A percentile compares a stretch with the other conserved stretches of the same genome.
Evolutionary conservation across 2,888 invertebrate species (phyloP).

Genomic region (Philhelius pedissequus): DNA sequence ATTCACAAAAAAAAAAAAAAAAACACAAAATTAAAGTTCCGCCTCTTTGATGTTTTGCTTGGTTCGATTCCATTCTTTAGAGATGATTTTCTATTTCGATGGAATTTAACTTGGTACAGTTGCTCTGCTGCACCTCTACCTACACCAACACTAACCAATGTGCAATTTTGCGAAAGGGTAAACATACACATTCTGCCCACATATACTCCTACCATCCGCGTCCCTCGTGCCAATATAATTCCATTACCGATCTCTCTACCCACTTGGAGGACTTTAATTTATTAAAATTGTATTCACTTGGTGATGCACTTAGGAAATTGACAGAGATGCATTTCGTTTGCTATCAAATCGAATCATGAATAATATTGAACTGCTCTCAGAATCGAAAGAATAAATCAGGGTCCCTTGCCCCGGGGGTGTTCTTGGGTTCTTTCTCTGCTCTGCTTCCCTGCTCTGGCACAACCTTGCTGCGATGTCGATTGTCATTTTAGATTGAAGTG

Average conservation of each 20-base stretch:
- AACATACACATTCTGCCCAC: neutral
- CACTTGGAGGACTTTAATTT: slow-evolving; percentile 52
- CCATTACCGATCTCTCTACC: neutral
- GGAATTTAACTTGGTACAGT: neutral
- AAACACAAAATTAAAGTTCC: slow-evolving; percentile 21
- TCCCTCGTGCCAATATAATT: neutral
- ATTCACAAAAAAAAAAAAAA: neutral
- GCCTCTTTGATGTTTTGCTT: slow-evolving; percentile 37
- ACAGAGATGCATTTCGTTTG: slow-evolving; percentile 67
- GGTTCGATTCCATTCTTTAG: neutral
- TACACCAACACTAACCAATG: neutral
- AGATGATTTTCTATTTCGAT: slow-evolving; percentile 23
- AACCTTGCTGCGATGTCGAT: slow-evolving; percentile 9
- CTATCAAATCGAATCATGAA: slow-evolving; percentile 67
- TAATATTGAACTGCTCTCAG: slow-evolving; percentile 50
- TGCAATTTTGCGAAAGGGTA: slow-evolving; percentile 41
- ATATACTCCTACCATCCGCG: neutral
- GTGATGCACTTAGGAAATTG: slow-evolving; percentile 67
- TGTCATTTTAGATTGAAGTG: slow-evolving; percentile 55
- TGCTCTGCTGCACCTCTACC: neutral
- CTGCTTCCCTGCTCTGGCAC: neutral
- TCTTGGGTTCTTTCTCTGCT: neutral
- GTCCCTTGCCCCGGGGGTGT: slow-evolving; percentile 1
- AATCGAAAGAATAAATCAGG: slow-evolving; percentile 59
- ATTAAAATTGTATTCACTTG: slow-evolving; percentile 66